phyloP scores from a whole-genome alignment of 1,140 invertebrate genomes.

The Portunus trituberculatus region DNA sequence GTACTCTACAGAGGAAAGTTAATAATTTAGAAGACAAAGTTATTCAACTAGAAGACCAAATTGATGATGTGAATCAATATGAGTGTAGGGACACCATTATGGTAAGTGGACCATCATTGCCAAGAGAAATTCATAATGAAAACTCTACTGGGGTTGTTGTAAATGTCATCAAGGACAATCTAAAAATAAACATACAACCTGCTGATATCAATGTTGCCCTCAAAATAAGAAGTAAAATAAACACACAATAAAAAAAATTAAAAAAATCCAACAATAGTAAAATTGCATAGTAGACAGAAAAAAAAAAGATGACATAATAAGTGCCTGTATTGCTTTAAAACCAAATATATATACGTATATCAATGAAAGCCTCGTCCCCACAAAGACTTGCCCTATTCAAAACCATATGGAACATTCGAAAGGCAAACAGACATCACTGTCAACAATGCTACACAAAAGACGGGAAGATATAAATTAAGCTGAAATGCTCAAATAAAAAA shows the following conservation, averaged over 20 bases:
- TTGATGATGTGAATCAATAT: not conserved
- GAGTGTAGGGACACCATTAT: not conserved
- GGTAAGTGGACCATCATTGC: not conserved
- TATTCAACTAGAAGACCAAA: not conserved
- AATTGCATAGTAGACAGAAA: not conserved
- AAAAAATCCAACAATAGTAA: not conserved
- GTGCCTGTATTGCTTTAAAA: not conserved
- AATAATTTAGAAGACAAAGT: not conserved
- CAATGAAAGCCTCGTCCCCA: not conserved
- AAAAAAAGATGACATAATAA: not conserved
- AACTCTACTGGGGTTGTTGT: not conserved
- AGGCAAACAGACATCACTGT: not conserved
- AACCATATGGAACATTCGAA: not conserved
- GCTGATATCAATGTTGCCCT: not conserved
- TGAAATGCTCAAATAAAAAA: no score
- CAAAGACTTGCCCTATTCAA: not conserved
- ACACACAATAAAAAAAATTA: no score
- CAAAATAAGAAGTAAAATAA: no score
- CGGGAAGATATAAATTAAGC: no score
- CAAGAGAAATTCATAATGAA: not conserved
- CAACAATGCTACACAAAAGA: not conserved
- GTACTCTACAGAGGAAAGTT: not conserved
- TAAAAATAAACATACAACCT: not conserved
- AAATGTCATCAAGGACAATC: not conserved
- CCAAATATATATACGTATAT: not conserved